Percentiles rank a stretch among this genome's conserved stretches.
These are phyloP conservation scores for Agrypnus murinus DNA, from an alignment of 2,888 invertebrate species.

Conservation along the genomic window DNA sequence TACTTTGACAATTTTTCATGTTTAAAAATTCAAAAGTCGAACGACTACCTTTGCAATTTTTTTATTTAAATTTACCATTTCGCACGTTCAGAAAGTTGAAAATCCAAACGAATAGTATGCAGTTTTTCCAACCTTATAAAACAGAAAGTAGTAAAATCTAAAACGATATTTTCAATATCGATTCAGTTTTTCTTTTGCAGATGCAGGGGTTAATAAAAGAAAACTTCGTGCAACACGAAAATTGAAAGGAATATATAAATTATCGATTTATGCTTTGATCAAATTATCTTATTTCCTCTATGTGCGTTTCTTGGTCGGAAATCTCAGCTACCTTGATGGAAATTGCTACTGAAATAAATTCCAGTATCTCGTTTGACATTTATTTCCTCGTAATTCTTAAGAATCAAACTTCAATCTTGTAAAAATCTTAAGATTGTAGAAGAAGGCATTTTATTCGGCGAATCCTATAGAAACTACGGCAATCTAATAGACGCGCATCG, in stretches of 20 bases:
- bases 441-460: constrained; percentile 18
- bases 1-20: not conserved
- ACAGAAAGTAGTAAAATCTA: constrained; percentile 9
- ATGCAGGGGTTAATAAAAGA: constrained; percentile 16
- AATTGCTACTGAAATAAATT: constrained; percentile 48
- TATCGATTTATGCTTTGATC: constrained; percentile 49
- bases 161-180: constrained; percentile 3
- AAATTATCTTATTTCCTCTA: constrained; percentile 49
- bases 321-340: constrained; percentile 47
- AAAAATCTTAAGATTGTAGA: constrained; percentile 13
- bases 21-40: not conserved
- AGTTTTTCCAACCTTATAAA: constrained; percentile 1
- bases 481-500: no score
- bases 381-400: constrained; percentile 47
- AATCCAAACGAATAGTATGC: not conserved
- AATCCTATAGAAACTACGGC: not conserved
- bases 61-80: no score
- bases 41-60: no score
- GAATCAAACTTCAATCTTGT: constrained; percentile 45
- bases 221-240: constrained; percentile 37
- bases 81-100: no score
- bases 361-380: constrained; percentile 50
- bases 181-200: constrained; percentile 8
- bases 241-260: constrained; percentile 45
- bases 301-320: constrained; percentile 47